phyloP scores from a whole-genome alignment of 37 sponge, comb jelly and placozoan genomes.

The Geodia barretti region DNA sequence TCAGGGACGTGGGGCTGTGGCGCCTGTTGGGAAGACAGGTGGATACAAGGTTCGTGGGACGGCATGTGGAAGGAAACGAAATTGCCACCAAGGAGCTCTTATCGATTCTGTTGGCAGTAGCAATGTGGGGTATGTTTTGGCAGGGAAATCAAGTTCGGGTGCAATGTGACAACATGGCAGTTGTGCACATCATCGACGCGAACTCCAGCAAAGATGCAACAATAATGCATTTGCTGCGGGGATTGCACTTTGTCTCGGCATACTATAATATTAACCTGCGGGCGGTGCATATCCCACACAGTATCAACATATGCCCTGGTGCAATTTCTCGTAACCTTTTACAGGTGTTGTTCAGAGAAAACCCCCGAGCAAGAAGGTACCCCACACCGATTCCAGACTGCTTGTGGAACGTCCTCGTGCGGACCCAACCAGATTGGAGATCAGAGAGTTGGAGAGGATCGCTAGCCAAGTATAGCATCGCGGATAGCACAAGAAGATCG shows the following conservation, averaged over 20 bases:
- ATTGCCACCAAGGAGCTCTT: background rate
- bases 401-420: background rate
- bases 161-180: slow-evolving; percentile 3
- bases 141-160: background rate
- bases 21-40: background rate
- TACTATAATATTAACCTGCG: background rate
- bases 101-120: background rate
- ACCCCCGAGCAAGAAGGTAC: background rate
- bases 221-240: slow-evolving; percentile 1
- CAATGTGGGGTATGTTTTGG: background rate
- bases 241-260: background rate
- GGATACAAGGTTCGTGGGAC: background rate
- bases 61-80: background rate
- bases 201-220: background rate
- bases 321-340: background rate
- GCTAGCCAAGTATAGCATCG: background rate
- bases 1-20: slow-evolving; percentile 16
- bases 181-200: background rate
- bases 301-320: background rate
- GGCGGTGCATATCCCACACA: background rate
- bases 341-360: background rate
- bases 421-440: background rate
- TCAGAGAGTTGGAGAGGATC: background rate
- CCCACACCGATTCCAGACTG: background rate
- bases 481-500: background rate